phyloP scores from a whole-genome alignment of 2,797 vertebrate species.

The Ciconia nigra region DNA sequence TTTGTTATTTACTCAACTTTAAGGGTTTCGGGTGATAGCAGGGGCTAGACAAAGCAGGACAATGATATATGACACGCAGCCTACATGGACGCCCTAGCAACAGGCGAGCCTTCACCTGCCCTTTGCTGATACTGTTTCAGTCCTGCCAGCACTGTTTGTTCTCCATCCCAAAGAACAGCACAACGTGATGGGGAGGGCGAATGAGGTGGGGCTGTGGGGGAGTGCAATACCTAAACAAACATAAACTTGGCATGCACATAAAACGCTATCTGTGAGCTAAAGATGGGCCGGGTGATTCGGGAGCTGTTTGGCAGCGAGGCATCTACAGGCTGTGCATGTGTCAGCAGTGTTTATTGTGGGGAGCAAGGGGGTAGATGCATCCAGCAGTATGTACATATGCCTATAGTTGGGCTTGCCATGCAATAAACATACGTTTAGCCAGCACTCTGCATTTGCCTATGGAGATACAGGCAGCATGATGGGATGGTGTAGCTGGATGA shows the following conservation, averaged over 20 bases:
- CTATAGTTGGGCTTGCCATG: background rate
- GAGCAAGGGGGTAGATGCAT: background rate
- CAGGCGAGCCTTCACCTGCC: constrained; percentile 91
- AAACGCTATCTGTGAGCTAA: background rate
- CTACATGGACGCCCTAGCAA: constrained; percentile 80
- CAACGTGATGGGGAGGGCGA: background rate
- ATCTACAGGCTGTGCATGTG: background rate
- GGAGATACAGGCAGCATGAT: background rate
- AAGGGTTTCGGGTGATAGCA: constrained; percentile 78
- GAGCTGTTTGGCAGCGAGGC: background rate
- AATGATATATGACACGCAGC: constrained; percentile 81
- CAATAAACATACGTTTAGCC: background rate
- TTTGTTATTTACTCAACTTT: constrained; percentile 88
- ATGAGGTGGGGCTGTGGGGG: background rate
- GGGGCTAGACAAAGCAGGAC: constrained; percentile 83
- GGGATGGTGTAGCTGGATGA: background rate
- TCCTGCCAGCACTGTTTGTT: constrained; percentile 75
- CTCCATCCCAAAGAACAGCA: constrained; percentile 29
- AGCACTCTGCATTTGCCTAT: background rate
- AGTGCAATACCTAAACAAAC: constrained; percentile 5
- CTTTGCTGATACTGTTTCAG: constrained; percentile 77
- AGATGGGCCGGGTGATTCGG: background rate
- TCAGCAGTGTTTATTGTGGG: background rate
- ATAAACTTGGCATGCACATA: background rate
- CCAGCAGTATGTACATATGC: background rate